Base-by-base conservation (phyloP, 2,888 invertebrate species). In the Spodoptera exigua region DNA sequence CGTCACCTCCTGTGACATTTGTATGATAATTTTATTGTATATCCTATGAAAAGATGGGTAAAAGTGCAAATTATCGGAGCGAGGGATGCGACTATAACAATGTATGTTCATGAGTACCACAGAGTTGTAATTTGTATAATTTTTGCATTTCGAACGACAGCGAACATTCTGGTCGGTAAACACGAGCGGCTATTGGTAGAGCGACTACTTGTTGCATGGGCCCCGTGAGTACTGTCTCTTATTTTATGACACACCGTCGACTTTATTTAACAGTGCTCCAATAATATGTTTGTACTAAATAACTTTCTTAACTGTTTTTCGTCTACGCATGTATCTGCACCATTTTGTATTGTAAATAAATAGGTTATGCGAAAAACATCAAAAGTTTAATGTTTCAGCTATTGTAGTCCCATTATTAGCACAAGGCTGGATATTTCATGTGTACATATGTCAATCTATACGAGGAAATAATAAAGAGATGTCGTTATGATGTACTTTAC, bases 11-110 rank as follows among this genome's bases (percentile, higher is more conserved):
- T 70, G 61, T 66, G 65, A 74, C 84, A 84, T 91, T 89, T 85
- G 63, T 88, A 93, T 93, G 93, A 78, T 82, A 93, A 93, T 93
- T 88, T 89, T 86, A 93, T 87, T 80, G 79, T 82, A 67, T 77
- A 82, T 82, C 79, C 76, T 78, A 86, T 85, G 78, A 89, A 92
- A 93, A 92, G 85, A 87, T 82, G 87, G 86, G 79, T 86, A 91
- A 92, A 92, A 91, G 86, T 89, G 79, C 82, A 85, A 83, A 90
- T 88, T 84, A 88, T 85, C 74, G 71, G 70, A 79, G 79, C 76
- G 61, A 76, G 77, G 76, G 79, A 76, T 79, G 67, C 63, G 76
- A 41, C 77, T 72, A 80, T 74, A 76, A 76, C 81, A 76, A 77
- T 84, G 73, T 75, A 80, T 80, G 77, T 85, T 81, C 79, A 82